phyloP scores from a whole-genome alignment of 2,888 invertebrate genomes.

The Micoletzkya japonica region DNA sequence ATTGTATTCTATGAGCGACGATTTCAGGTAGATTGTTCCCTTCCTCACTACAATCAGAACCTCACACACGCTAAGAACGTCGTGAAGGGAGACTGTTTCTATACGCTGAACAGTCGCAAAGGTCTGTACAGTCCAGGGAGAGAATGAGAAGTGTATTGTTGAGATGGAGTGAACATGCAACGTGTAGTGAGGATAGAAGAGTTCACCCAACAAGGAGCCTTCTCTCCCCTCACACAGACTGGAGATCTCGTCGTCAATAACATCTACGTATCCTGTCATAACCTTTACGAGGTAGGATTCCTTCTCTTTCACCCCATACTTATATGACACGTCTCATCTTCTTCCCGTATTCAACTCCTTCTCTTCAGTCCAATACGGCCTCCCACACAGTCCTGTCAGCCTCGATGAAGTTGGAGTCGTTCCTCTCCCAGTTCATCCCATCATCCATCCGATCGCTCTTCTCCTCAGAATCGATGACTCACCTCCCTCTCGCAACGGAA shows the following conservation, averaged over 20 bases:
- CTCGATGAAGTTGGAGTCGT: slow-evolving; percentile 1
- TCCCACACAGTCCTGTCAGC: slow-evolving; percentile 18
- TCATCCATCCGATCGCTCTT: background rate
- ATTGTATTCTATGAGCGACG: too few species aligned
- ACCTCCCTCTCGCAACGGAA: slow-evolving; percentile 46
- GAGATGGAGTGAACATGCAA: slow-evolving; percentile 30
- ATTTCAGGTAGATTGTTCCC: slow-evolving; percentile 35
- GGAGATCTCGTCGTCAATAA: slow-evolving; percentile 51
- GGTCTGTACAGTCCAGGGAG: background rate
- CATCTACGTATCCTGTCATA: slow-evolving; percentile 55
- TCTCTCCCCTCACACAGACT: slow-evolving; percentile 54
- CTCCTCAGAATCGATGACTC: slow-evolving; percentile 29
- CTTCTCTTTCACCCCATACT: too few species aligned
- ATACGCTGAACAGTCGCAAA: slow-evolving; percentile 29
- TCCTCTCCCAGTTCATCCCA: background rate
- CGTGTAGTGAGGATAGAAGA: slow-evolving; percentile 33
- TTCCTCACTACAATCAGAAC: slow-evolving; percentile 30
- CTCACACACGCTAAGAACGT: slow-evolving; percentile 52
- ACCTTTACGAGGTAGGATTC: slow-evolving; percentile 38
- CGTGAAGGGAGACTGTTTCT: slow-evolving; percentile 47
- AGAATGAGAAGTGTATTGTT: background rate
- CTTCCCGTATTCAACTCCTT: slow-evolving; percentile 30
- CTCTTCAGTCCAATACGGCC: slow-evolving; percentile 7
- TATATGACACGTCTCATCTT: too few species aligned
- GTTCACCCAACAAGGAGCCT: slow-evolving; percentile 46